A percentile compares a stretch with the other conserved stretches of the same genome.
phyloP scores from a whole-genome alignment of 2,113 vertebrate genomes.

The Leuciscus idus region DNA sequence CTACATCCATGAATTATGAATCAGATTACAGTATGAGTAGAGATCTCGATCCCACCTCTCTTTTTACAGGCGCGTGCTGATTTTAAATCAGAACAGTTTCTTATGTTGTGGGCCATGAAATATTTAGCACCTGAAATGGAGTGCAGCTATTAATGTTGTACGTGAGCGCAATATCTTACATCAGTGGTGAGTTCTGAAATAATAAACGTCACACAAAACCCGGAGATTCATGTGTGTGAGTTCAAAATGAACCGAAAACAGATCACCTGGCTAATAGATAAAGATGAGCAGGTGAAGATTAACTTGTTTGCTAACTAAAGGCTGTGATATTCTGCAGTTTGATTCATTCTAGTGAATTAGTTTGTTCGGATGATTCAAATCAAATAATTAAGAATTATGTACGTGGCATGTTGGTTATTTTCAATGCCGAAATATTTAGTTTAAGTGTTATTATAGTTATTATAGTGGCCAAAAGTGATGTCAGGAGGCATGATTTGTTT shows the following conservation, averaged over 20 bases:
- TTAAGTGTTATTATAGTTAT: background rate
- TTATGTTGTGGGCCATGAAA: slow-evolving; percentile 40
- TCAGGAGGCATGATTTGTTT: too few species aligned
- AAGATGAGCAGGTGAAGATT: background rate
- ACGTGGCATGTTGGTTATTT: background rate
- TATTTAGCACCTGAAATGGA: slow-evolving; percentile 38
- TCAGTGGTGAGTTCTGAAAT: background rate
- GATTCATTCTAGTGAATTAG: background rate
- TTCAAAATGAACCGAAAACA: background rate
- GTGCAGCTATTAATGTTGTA: slow-evolving; percentile 7
- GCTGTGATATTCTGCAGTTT: background rate
- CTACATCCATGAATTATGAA: slow-evolving; percentile 39
- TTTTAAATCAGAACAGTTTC: slow-evolving; percentile 37
- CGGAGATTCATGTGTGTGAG: background rate
- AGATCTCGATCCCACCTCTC: slow-evolving; percentile 17
- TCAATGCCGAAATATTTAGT: background rate
- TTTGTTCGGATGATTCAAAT: background rate
- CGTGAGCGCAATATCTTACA: background rate
- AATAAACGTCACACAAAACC: background rate
- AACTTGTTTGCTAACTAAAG: background rate
- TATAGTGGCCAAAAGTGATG: too few species aligned
- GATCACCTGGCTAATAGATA: background rate
- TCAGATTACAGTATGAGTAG: slow-evolving; percentile 27
- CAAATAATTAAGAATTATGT: background rate
- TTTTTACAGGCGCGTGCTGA: slow-evolving; percentile 34